Base-by-base conservation (phyloP, 2,113 vertebrate species). In the Cariama cristata region DNA sequence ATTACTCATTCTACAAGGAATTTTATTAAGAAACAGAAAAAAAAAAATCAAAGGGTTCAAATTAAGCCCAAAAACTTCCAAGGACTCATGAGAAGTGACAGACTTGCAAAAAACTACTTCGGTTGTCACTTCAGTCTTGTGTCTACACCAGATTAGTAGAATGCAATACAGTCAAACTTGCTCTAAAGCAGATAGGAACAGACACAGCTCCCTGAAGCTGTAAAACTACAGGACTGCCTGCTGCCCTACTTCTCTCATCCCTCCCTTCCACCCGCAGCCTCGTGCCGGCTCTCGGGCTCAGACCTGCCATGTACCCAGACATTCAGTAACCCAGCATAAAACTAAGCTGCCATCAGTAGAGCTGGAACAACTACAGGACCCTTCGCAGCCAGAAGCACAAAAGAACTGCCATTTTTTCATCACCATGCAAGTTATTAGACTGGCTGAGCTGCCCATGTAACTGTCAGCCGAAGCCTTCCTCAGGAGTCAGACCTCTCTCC, bases 381-480 rank as follows among this genome's bases (percentile, higher is more conserved):
- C 35, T 47, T 6, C 0, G 1, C 63, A 93, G 32, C 42, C 19
- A 8, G 26, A 3, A 85, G 11, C 15, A 45, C 0, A 0, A 11
- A 68, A 85, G 9, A 67, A 35, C 0, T 16, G 30, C 30, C 19
- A 8, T 17, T 66, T 81, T 85, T 76, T 79, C 16, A 12, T 42
- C 80, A 71, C 35, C 55, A 77, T 52, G 67, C 33, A 81, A 71
- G 11, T 26, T 24, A 45, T 8, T 14, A 20, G 35, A 50, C 27
- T 40, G 16, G 47, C 64, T 84, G 77, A 87, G 55, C 24, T 77
- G 42, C 42, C 42, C 22, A 13, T 18, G 3, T 19, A 84, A 50
- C 45, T 63, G 38, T 32, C 73, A 93, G 33, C 7, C 74, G 79
- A 87, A 75, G 23, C 68, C 64, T 1, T 63, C 53, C 58, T 72